phyloP scores from a whole-genome alignment of 2,113 vertebrate species.

The Sorex fumeus region DNA sequence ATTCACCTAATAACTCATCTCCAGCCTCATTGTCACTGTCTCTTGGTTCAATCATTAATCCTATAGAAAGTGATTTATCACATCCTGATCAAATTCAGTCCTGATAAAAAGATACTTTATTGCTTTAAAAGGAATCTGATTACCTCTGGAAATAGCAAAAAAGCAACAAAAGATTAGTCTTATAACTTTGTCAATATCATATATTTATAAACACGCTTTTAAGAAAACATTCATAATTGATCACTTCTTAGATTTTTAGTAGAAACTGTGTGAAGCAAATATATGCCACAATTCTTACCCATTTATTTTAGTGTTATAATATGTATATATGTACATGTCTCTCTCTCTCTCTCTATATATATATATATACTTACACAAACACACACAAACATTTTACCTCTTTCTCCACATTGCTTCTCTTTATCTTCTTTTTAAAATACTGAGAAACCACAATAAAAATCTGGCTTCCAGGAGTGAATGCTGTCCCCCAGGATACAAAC shows the following conservation, averaged over 20 bases:
- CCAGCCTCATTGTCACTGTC: neutral
- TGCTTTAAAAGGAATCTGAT: slow-evolving; percentile 3
- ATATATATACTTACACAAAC: neutral
- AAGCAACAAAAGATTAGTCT: neutral
- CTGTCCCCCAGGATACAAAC: neutral
- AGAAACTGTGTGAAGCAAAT: neutral
- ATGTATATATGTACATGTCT: too few relatives aligned
- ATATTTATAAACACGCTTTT: neutral
- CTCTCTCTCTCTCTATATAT: too few relatives aligned
- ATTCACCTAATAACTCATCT: neutral
- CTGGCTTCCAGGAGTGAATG: neutral
- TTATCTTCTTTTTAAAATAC: neutral
- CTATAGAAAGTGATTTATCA: neutral
- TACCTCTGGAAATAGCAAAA: neutral
- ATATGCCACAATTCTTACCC: neutral
- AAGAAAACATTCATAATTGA: neutral
- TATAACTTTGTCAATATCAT: neutral
- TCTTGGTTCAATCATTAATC: neutral
- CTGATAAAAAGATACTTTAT: neutral
- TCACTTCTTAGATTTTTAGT: neutral
- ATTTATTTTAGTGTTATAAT: neutral
- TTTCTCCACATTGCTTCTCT: neutral
- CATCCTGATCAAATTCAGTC: neutral
- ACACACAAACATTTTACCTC: neutral
- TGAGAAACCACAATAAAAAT: neutral